Conservation (phyloP, 2,888 invertebrate genomes). For the Sinelater perroti region DNA sequence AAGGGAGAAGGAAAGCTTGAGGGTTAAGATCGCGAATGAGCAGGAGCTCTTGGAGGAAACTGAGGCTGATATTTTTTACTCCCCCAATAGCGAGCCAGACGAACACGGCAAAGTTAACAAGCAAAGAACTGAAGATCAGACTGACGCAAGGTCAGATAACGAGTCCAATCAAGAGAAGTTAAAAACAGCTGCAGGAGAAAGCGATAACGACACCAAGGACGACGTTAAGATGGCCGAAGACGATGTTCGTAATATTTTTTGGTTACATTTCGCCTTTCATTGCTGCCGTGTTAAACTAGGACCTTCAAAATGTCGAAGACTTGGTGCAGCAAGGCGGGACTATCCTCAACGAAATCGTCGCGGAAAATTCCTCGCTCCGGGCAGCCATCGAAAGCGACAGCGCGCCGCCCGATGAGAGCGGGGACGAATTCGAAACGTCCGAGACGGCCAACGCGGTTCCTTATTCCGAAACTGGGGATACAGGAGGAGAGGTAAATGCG, state of each 20-base stretch:
- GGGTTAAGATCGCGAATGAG: slow-evolving; percentile 8
- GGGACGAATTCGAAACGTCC: background rate
- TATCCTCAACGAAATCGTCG: slow-evolving; percentile 52
- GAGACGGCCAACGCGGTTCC: background rate
- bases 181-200: slow-evolving; percentile 17
- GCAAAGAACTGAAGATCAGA: slow-evolving; percentile 30
- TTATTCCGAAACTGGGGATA: no score
- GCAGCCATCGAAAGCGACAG: background rate
- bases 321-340: slow-evolving; percentile 51
- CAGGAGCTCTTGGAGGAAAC: slow-evolving; percentile 36
- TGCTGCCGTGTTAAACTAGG: slow-evolving; percentile 37
- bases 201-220: slow-evolving; percentile 19
- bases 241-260: background rate
- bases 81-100: slow-evolving; percentile 42
- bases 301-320: slow-evolving; percentile 53
- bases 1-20: background rate
- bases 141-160: no score
- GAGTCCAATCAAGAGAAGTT: background rate
- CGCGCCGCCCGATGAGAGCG: background rate
- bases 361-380: slow-evolving; percentile 46
- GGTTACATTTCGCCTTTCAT: no score
- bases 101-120: slow-evolving; percentile 38
- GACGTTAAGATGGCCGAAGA: slow-evolving; percentile 37
- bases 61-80: slow-evolving; percentile 46
- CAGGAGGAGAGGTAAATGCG: no score